Evolutionary conservation across 2,113 vertebrate genomes (phyloP).

Genomic region (Candoia aspera): DNA sequence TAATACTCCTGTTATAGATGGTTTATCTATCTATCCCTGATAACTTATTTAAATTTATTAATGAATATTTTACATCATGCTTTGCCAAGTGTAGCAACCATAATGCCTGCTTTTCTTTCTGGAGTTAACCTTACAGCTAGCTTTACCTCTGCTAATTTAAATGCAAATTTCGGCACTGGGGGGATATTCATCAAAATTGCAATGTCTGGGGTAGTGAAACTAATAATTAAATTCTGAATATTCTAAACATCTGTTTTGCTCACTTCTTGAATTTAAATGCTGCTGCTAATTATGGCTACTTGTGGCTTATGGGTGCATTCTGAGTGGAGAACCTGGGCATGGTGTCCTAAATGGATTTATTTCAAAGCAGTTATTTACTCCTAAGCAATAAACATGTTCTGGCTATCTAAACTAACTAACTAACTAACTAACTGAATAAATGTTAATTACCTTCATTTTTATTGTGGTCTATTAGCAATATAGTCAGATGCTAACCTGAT

Average conservation of each 20-base stretch:
- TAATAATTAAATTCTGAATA: constrained; percentile 51
- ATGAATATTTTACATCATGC: neutral
- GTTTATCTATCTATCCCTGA: neutral
- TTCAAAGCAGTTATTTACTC: constrained; percentile 56
- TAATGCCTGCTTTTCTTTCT: constrained; percentile 39
- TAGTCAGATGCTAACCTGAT: constrained; percentile 39
- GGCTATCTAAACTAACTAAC: neutral
- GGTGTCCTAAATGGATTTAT: constrained; percentile 37
- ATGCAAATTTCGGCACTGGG: constrained; percentile 42
- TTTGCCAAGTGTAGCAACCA: neutral
- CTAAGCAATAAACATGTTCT: constrained; percentile 42
- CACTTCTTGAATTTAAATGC: constrained; percentile 41
- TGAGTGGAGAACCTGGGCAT: constrained; percentile 28
- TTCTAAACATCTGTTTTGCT: constrained; percentile 41
- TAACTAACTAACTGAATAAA: neutral
- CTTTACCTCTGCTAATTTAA: constrained; percentile 51
- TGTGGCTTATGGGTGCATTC: constrained; percentile 36
- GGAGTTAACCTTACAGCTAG: constrained; percentile 43
- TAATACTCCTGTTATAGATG: neutral
- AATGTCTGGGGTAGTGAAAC: constrained; percentile 37
- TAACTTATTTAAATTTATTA: constrained; percentile 6
- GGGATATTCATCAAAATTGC: constrained; percentile 43
- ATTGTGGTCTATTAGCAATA: constrained; percentile 8
- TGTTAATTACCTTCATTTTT: constrained; percentile 46
- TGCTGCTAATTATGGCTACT: constrained; percentile 40